Percentiles rank a stretch among this genome's conserved stretches.
These are phyloP conservation scores for Molanna angustata DNA, from an alignment of 2,888 invertebrate genomes.

Conservation along the genomic window DNA sequence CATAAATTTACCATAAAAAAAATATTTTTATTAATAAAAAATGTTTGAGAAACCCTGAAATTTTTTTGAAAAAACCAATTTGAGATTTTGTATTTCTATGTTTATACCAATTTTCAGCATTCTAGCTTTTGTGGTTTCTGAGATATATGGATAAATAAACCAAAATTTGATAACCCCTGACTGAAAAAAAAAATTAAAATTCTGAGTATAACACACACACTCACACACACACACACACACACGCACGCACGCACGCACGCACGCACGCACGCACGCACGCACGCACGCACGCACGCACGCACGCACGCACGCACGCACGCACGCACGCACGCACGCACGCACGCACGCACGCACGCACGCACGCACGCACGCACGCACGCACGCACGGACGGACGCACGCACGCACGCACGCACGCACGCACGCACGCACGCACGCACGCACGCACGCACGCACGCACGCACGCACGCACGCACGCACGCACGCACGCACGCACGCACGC, in stretches of 20 bases:
- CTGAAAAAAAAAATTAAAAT: too few relatives aligned
- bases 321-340: conserved; percentile 1
- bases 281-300: conserved; percentile 4
- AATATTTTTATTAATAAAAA: too few relatives aligned
- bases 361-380: conserved; percentile 1
- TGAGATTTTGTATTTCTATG: too few relatives aligned
- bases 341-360: conserved; percentile 4
- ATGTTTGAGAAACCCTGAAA: too few relatives aligned
- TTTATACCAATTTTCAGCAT: too few relatives aligned
- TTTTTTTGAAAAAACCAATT: too few relatives aligned
- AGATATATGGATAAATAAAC: too few relatives aligned
- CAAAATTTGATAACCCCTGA: too few relatives aligned
- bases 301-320: conserved; percentile 5
- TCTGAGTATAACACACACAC: not conserved
- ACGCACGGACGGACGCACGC: not conserved
- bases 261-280: conserved; percentile 3
- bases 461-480: not conserved
- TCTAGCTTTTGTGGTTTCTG: too few relatives aligned
- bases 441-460: not conserved
- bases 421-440: not conserved
- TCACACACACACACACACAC: not conserved
- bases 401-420: not conserved
- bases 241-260: not conserved
- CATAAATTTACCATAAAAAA: too few relatives aligned
- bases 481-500: not conserved